These are phyloP conservation scores for Rana temporaria DNA, from an alignment of 2,113 vertebrate genomes.

Conservation along the genomic window DNA sequence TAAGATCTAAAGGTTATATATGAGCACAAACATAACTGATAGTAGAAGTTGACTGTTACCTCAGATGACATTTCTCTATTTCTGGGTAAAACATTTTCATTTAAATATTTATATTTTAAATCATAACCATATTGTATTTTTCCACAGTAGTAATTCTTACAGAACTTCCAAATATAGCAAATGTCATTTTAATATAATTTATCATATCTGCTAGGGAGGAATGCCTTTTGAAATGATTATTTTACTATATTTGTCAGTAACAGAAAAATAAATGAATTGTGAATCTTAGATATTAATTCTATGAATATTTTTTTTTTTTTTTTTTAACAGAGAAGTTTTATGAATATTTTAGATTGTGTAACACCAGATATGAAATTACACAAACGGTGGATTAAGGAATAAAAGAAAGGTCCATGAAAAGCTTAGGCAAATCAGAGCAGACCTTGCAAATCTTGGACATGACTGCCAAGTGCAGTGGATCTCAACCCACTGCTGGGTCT, in stretches of 20 bases:
- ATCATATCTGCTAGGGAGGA: background rate
- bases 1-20: background rate
- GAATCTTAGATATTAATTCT: slow-evolving; percentile 65
- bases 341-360: slow-evolving; percentile 57
- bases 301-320: slow-evolving; percentile 61
- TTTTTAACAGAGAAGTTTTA: too few species aligned
- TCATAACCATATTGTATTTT: slow-evolving; percentile 17
- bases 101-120: slow-evolving; percentile 41
- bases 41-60: background rate
- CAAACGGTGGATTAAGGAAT: too few species aligned
- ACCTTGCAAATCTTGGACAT: too few species aligned
- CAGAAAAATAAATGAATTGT: slow-evolving; percentile 44
- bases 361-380: too few species aligned
- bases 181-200: slow-evolving; percentile 31
- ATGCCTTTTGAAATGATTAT: background rate
- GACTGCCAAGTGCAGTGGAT: too few species aligned
- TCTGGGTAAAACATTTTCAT: background rate
- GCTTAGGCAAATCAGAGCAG: too few species aligned
- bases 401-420: too few species aligned
- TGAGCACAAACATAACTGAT: background rate
- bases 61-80: slow-evolving; percentile 14
- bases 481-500: too few species aligned
- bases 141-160: background rate
- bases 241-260: slow-evolving; percentile 50
- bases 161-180: slow-evolving; percentile 37